Evolutionary conservation across 2,888 invertebrate species (phyloP), one percentile per base, ranked within the genome.

Genomic region (Quadroppia sp.): DNA sequence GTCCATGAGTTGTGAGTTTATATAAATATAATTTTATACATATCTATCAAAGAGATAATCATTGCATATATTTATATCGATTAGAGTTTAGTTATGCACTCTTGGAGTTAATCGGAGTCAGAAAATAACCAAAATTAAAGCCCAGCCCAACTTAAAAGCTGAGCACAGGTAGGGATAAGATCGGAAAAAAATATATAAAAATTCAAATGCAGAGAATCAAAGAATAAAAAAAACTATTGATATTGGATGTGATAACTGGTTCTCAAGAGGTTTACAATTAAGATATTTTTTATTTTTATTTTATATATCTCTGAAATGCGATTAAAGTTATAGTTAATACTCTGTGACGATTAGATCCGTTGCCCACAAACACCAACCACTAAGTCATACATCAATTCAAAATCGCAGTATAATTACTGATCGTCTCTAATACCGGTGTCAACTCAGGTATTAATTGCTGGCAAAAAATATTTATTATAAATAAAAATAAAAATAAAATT

Each of bases 21-120:
- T n/a, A n/a, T n/a, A n/a, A 7, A 36, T 36, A 36, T 11, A 36
- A 36, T 9, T n/a, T 11, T 3, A 50, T 17, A 50, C 50, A 50
- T 50, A 50, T 50, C 50, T 50, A 50, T 50, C 50, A 50, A 50
- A 50, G n/a, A 50, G 17, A 50, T 50, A 50, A 50, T 50, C 50
- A 50, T 50, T 50, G 50, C 50, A 50, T 50, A 50, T n/a, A 50
- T 50, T 45, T 17, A 13, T 50, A 50, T 50, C 50, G 50, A 50
- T 50, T 50, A 50, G 50, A 50, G 50, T 50, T 50, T 20, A 50
- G 50, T 50, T 50, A 17, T 50, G 20, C 50, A 11, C 2, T 40
- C n/a, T n/a, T 20, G 3, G 50, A 50, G 50, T n/a, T 50, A 50
- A 20, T 50, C 7, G 7, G 20, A n/a, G 50, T 50, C 20, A n/a